phyloP scores from a whole-genome alignment of 2,888 invertebrate species.

The Hofmannophila pseudospretella region DNA sequence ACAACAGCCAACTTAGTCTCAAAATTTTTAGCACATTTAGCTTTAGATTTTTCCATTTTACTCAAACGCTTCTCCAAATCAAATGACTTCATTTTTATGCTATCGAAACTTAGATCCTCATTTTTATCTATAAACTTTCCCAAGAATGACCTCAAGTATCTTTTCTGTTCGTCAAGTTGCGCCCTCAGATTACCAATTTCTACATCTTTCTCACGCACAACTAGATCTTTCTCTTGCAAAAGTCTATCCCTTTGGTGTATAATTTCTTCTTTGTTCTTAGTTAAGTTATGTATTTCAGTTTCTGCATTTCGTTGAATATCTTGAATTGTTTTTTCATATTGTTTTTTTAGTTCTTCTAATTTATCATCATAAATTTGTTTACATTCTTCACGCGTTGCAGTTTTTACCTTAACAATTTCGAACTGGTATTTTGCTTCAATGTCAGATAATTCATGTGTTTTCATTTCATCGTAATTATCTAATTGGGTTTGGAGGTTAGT shows the following conservation, averaged over 20 bases:
- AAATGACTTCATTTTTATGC: slow-evolving; percentile 30
- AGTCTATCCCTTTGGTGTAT: slow-evolving; percentile 32
- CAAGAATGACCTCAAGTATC: slow-evolving; percentile 36
- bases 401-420: slow-evolving; percentile 43
- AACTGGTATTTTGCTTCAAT: slow-evolving; percentile 45
- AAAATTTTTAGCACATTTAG: slow-evolving; percentile 41
- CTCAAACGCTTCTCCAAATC: slow-evolving; percentile 54
- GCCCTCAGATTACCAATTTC: slow-evolving; percentile 40
- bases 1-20: slow-evolving; percentile 51
- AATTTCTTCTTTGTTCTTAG: slow-evolving; percentile 27
- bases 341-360: slow-evolving; percentile 37
- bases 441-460: slow-evolving; percentile 50
- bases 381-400: slow-evolving; percentile 37
- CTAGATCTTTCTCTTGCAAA: slow-evolving; percentile 40
- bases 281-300: slow-evolving; percentile 30
- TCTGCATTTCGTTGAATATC: slow-evolving; percentile 27
- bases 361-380: slow-evolving; percentile 40
- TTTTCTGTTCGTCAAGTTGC: slow-evolving; percentile 43
- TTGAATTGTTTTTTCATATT: slow-evolving; percentile 37
- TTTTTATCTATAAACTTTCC: slow-evolving; percentile 37
- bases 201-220: slow-evolving; percentile 39
- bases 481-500: slow-evolving; percentile 40
- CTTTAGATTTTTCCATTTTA: slow-evolving; percentile 52
- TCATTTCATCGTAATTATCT: slow-evolving; percentile 39
- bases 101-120: slow-evolving; percentile 28